Evolutionary conservation across 2,888 invertebrate species (phyloP), one percentile per base, ranked within the genome.

Genomic region (Spialia ferax): DNA sequence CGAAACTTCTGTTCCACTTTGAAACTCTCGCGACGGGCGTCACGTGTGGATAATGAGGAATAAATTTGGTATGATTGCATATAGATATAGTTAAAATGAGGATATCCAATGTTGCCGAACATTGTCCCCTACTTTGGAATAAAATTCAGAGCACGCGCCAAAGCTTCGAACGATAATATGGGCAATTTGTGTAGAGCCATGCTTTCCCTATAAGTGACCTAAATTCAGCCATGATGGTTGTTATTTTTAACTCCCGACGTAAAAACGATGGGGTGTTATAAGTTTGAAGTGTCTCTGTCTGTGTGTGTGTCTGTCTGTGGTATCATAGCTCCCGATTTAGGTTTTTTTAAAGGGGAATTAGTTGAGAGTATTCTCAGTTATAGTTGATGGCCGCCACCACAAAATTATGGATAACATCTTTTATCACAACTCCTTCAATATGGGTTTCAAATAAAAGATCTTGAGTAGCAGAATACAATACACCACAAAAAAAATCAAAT

Each of bases 111-210:
- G 48, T 8, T 11, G 20, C 1, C 48, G 7, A 1, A 48, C 48
- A 20, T 1, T 45, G 18, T 48, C 48, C 6, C 20, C 20, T 48
- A 11, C 20, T n/a, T 20, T 7, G 42, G 7, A 42, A 42, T 50
- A 20, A 13, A 4, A 52, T 52, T 52, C 52, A 52, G 23, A 23
- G 20, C 52, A 52, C 52, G 52, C 11, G 0, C 7, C 20, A 50
- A 18, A 10, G 22, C 26, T 1, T 6, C 22, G n/a, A 7, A 18
- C 23, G n/a, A 22, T 50, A 54, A 29, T 26, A 26, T 54, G n/a
- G 26, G n/a, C 54, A 54, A 54, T 54, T 54, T 54, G 15, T 26
- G 29, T 8, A 54, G 26, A 13, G n/a, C 26, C n/a, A 26, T 54
- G 26, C 15, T 29, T 8, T 15, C 15, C 7, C 13, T 13, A 54